Evolutionary conservation across 2,113 vertebrate species (phyloP), one percentile per base, ranked within the genome.

Genomic region (Heterochromis multidens): DNA sequence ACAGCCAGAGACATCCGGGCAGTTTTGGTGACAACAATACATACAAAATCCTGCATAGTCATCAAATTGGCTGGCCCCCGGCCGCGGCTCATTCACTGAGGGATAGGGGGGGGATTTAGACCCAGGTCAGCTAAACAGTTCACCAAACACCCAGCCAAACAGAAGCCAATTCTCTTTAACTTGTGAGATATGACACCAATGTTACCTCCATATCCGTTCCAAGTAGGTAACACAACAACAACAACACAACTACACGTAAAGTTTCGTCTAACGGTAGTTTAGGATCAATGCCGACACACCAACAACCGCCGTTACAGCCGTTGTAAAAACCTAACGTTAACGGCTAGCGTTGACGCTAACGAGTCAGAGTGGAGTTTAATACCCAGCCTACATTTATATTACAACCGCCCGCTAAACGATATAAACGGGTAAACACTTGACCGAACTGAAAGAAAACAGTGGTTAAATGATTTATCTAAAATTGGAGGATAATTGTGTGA

Each of bases 61-160:
- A 93, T 93, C 93, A 94, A 86, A 83, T 79, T 35, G 59, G 80
- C 77, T 77, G 87, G 33, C 62, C 17, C 77, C 67, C 27, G 19
- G 27, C 46, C 59, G 16, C 67, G 79, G 79, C 80, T 84, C 92
- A 90, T 92, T 92, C 89, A 92, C 49, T 25, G 65, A 54, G 82
- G 85, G 89, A 86, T 78, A 56, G 52, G 7, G 70, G 81, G 91
- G 85, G 91, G 88, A 91, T 92, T 72, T 93, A 90, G 25, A 27
- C 57, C 37, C 31, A 17, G 83, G 77, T 81, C 89, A 61, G 16
- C 31, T 58, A 29, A 58, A 80, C 14, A 57, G 2, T 59, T 54
- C 9, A 9, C 25, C n/a, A 19, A 85, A 25, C 40, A 21, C 11
- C 14, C 58, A 83, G 7, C 9, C 17, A 80, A 56, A 67, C 37